Evolutionary conservation across 2,113 vertebrate genomes (phyloP), one percentile per base, ranked within the genome.

Genomic region (Genyomyrus donnyi): DNA sequence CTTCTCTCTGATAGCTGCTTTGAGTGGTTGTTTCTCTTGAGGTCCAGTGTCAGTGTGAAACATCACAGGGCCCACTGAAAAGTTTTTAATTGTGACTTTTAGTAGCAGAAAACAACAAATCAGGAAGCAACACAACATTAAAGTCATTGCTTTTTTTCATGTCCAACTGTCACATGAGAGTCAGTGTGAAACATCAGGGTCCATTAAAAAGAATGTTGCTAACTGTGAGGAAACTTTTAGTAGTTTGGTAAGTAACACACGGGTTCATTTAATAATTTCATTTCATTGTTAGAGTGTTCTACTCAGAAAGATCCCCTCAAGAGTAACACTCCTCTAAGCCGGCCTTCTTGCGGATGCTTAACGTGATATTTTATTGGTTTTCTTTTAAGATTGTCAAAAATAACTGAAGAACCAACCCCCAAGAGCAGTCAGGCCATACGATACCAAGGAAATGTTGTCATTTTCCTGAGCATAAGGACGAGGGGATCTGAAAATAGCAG

Each of bases 401-500:
- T 91, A 91, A 89, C 89, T 90, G 91, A 88, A 91, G 74, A 93
- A 95, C 94, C 92, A 94, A 95, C 94, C 93, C 94, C 93, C 91
- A 56, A 92, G 90, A 52, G 88, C 93, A 91, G 91, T 88, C 91
- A 92, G 56, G 91, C 74, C 89, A 42, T 89, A 85, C 74, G 88
- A 90, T 91, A 96, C 95, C 95, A 91, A 31, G 94, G 93, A 95
- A 92, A 88, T 89, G 91, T 90, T 89, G 89, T 91, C 77, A 27
- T 91, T 90, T 88, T 92, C 91, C 91, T 4, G 4, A 49, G 89
- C 48, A 5, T 95, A 94, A 93, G 93, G 95, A 94, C 91, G 95
- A 93, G 95, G 93, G 94, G 95, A 93, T 95, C 95, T 94, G 93
- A 94, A 96, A 95, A 96, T 95, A 96, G 93, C 94, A 89, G 80